Evolutionary conservation across 2,113 vertebrate species (phyloP), one percentile per base, ranked within the genome.

Genomic region (Hirundichthys speculiger): DNA sequence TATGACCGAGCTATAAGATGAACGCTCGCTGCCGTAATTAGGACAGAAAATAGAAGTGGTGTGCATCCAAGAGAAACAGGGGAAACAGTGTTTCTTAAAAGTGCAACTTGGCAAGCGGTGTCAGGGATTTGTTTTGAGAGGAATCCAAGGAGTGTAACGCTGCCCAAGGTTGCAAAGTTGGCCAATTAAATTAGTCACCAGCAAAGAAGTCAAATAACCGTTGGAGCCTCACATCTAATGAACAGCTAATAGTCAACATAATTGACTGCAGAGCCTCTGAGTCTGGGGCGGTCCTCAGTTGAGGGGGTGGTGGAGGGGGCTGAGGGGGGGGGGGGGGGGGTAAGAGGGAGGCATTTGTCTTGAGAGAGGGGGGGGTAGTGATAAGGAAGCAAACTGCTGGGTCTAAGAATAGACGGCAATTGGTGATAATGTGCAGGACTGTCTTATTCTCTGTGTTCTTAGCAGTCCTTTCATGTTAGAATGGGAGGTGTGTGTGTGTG

Each of bases 371-470:
- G 58, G 73, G 69, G 67, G 67, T 21, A 9, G 75, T 48, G 85
- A 86, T 88, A 82, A 82, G 81, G 63, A 55, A 68, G 75, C 69
- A 20, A 58, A 63, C 34, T 13, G 22, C 62, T 42, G 39, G 68
- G 72, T 77, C 88, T 69, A 84, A 88, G 88, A 90, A 90, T 90
- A 91, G 90, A 84, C 49, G 22, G 70, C 82, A 74, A 84, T 86
- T 83, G 65, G 80, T 49, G 53, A 34, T 34, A 34, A 34, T 34
- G 30, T 34, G 30, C 30, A 48, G 65, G 75, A 63, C 79, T 78
- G 79, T 86, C 70, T 79, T 54, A 62, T 76, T 84, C 59, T 41
- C 53, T 74, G 74, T 76, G 81, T 80, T 83, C 77, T 79, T 58
- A 61, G 57, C 79, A 54, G 69, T 50, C 79, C 88, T 91, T 88